Base-by-base conservation (phyloP, 2,113 vertebrate species). In the Rhinopithecus roxellana region DNA sequence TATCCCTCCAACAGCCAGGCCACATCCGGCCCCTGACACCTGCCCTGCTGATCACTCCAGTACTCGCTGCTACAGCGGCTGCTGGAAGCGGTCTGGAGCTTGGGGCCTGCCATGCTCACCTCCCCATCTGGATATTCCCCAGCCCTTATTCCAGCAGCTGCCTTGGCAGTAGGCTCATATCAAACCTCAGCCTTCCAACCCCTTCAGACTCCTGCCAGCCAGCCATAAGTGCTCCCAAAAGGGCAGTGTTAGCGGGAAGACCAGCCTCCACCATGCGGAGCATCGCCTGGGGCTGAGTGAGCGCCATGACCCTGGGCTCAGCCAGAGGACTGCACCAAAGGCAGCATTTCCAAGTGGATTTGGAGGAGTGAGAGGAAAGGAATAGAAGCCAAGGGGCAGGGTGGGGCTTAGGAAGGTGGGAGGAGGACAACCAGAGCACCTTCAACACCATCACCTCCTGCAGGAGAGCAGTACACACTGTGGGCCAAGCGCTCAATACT, bases 361-460 rank as follows among this genome's bases (percentile, higher is more conserved):
- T 87, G 94, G 84, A 93, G 82, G 32, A 48, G 38, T 10, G 43
- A 81, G 89, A 27, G 43, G 82, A 92, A 95, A 72, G 48, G 75
- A 55, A 11, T n/a, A 64, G 77, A 78, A 77, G 91, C 5, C 1
- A n/a, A 84, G 50, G 38, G 74, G 81, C 25, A 23, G 18, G 83
- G 45, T 1, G 0, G 23, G 55, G 52, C n/a, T 83, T 55, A 83
- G 38, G 72, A 35, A 75, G 48, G 61, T 3, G 48, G 35, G 67
- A 17, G 5, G 30, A 86, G 32, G 55, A n/a, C 43, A 35, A 25
- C 8, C 3, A 20, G 35, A 64, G 30, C 27, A 61, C 4, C 59
- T 87, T 67, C 18, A 38, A 40, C 10, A 52, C 17, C 12, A 57
- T 79, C 52, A 10, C 8, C 5, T 74, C n/a, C 48, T 67, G 23